These are phyloP conservation scores for Hyposoter didymator DNA, from an alignment of 2,888 invertebrate genomes.

Conservation along the genomic window DNA sequence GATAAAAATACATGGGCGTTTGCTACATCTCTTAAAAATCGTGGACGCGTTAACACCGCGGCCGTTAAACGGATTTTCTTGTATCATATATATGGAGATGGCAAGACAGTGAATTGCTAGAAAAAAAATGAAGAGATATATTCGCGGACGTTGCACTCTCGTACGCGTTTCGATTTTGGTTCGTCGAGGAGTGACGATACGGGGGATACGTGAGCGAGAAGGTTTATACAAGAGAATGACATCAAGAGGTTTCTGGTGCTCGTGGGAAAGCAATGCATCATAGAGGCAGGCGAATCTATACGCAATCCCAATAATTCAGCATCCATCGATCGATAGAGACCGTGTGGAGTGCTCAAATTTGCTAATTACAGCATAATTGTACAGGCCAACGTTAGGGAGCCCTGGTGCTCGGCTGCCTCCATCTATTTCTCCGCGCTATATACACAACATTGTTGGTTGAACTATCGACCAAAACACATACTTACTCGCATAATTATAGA, in stretches of 20 bases:
- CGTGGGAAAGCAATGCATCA: slow-evolving; percentile 77
- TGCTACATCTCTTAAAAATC: background rate
- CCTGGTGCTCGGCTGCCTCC: slow-evolving; percentile 28
- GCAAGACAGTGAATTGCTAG: background rate
- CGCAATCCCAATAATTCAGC: slow-evolving; percentile 78
- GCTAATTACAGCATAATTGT: slow-evolving; percentile 83
- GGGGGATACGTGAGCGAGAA: background rate
- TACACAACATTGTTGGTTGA: slow-evolving; percentile 23
- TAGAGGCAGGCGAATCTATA: slow-evolving; percentile 70
- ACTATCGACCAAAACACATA: slow-evolving; percentile 42
- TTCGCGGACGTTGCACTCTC: background rate
- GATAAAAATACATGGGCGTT: slow-evolving; percentile 19
- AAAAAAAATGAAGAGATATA: background rate
- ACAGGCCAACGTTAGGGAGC: slow-evolving; percentile 78
- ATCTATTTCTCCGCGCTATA: slow-evolving; percentile 1
- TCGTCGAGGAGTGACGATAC: background rate
- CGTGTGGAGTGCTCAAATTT: slow-evolving; percentile 79
- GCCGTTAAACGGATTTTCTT: background rate
- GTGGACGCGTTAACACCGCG: background rate
- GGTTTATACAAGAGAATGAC: background rate
- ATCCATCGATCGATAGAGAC: slow-evolving; percentile 75
- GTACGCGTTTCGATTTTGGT: background rate
- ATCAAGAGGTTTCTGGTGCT: slow-evolving; percentile 56
- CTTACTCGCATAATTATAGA: background rate
- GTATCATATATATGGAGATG: background rate